Base-by-base conservation (phyloP, 2,113 vertebrate species). In the Paralichthys olivaceus region DNA sequence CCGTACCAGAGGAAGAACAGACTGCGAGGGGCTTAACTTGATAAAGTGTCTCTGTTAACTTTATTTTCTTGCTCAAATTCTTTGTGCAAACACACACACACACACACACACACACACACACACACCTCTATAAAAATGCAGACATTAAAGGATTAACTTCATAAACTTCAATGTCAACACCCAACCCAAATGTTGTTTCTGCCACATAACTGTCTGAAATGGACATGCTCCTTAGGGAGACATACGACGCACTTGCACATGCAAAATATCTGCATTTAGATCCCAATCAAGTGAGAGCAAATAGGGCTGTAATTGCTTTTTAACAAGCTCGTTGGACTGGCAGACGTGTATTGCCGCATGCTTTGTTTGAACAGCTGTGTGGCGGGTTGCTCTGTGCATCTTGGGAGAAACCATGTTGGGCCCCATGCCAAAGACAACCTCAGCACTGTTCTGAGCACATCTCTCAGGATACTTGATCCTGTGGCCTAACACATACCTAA, bases 351-450 rank as follows among this genome's bases (percentile, higher is more conserved):
- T 81, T 77, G 91, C 90, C 73, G 78, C 87, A 79, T 85, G 85
- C 89, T 92, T 84, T 94, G 93, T 94, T 94, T 94, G 90, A 87
- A 91, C 94, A 94, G 93, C 93, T 94, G 93, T 69, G 87, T 74
- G 77, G 58, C 63, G 86, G 86, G 83, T 79, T 71, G 79, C 85
- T 89, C 83, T 65, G 84, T 84, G 88, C 78, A 79, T 91, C 92
- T 88, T 82, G 88, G 81, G 89, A 90, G 91, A 83, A 87, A 80
- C 65, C 65, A 23, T 29, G 75, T 74, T 86, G 87, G 88, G 70
- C 70, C 8, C 9, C 49, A 67, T 19, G 90, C 92, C 92, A 93
- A 90, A 85, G 86, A 92, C 88, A 92, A 93, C 82, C 87, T 87
- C 82, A 68, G 82, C 82, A 54, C 72, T 60, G 87, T 67, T 89